These are phyloP conservation scores for Regulus satrapa DNA, from an alignment of 2,113 vertebrate species.

Conservation along the genomic window DNA sequence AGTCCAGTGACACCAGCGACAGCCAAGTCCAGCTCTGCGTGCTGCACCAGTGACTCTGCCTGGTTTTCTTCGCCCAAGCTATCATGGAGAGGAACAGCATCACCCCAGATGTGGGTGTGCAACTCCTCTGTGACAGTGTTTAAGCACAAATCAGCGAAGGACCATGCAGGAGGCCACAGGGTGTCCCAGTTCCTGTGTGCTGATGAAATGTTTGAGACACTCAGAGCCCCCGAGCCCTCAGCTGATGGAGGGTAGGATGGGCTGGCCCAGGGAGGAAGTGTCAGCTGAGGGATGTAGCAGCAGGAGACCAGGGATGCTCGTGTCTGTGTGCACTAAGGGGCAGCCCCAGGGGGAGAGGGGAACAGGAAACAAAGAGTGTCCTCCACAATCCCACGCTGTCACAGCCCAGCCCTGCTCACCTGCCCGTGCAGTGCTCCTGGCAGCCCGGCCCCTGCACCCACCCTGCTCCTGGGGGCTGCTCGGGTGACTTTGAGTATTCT, in stretches of 20 bases:
- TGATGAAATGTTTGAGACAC: not conserved
- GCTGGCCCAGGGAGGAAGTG: not conserved
- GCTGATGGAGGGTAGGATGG: too few species aligned
- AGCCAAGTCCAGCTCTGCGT: not conserved
- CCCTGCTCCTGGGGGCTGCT: not conserved
- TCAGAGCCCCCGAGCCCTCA: not conserved
- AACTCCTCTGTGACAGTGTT: not conserved
- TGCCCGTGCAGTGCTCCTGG: fast-evolving
- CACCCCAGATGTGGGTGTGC: fast-evolving
- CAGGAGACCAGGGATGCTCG: not conserved
- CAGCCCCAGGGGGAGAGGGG: fast-evolving
- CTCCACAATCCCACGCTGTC: fast-evolving
- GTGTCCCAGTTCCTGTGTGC: not conserved
- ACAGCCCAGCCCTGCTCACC: not conserved
- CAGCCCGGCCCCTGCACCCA: not conserved
- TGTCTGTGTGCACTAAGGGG: not conserved
- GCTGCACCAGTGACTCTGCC: not conserved
- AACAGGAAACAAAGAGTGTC: not conserved
- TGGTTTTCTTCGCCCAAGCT: not conserved
- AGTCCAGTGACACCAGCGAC: not conserved
- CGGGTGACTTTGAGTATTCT: fast-evolving
- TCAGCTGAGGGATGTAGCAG: not conserved
- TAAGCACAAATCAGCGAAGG: not conserved
- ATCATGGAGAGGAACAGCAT: not conserved
- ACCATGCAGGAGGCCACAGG: not conserved